phyloP scores from a whole-genome alignment of 2,113 vertebrate species.

The Camelus dromedarius region DNA sequence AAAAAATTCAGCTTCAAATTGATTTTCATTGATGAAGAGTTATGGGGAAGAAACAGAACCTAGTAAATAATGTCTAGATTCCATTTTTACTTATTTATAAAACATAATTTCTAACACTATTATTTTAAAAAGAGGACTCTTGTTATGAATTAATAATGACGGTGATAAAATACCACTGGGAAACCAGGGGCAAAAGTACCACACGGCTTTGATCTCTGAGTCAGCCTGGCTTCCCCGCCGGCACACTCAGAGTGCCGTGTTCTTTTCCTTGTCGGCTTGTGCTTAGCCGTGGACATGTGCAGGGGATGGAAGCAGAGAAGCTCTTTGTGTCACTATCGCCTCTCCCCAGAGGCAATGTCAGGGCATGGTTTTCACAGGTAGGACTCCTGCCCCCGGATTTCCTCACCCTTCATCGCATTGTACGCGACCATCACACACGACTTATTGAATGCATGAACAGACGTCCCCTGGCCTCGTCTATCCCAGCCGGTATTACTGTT shows the following conservation, averaged over 20 bases:
- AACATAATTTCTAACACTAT: constrained; percentile 13
- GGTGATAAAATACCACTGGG: background rate
- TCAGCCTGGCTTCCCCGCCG: background rate
- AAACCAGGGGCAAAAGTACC: background rate
- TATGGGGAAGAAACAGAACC: background rate
- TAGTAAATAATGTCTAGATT: constrained; percentile 46
- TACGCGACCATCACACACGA: fast-evolving
- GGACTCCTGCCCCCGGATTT: background rate
- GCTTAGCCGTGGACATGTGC: background rate
- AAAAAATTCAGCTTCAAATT: background rate
- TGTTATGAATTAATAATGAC: constrained; percentile 2
- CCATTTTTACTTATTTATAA: constrained; percentile 13
- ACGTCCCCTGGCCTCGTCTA: background rate
- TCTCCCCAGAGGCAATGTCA: background rate
- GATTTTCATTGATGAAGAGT: background rate
- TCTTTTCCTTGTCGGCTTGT: background rate
- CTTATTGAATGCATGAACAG: background rate
- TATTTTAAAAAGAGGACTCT: constrained; percentile 47
- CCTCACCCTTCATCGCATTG: background rate
- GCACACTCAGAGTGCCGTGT: fast-evolving
- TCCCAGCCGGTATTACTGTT: background rate
- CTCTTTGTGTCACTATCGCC: background rate
- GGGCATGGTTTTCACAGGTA: background rate
- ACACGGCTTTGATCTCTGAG: background rate
- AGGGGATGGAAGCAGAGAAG: background rate